Conservation (phyloP, 2,797 vertebrate genomes). For the Simalia tracyae region DNA sequence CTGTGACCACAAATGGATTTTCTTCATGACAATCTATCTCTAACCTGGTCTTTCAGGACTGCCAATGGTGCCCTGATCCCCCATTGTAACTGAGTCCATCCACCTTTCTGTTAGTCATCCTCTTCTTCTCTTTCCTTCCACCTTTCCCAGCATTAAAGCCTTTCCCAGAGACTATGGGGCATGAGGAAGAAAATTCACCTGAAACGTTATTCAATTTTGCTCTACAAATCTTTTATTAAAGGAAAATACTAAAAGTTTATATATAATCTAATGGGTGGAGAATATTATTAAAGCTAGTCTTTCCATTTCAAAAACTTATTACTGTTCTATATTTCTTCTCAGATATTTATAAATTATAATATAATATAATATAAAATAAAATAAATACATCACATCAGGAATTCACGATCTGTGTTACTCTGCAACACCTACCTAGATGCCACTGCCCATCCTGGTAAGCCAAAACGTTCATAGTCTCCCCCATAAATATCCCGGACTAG, state of each 20-base stretch:
- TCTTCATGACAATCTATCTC: background rate
- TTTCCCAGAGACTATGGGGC: background rate
- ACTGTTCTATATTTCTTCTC: background rate
- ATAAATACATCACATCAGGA: background rate
- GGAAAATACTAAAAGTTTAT: background rate
- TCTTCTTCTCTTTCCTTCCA: background rate
- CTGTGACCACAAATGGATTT: background rate
- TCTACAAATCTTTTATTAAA: background rate
- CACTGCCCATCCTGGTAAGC: constrained; percentile 85
- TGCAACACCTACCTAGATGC: constrained; percentile 83
- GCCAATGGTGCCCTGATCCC: background rate
- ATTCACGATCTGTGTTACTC: background rate
- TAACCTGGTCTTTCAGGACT: background rate
- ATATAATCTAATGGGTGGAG: background rate
- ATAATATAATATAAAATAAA: background rate
- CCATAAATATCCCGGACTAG: constrained; percentile 88
- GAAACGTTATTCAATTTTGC: background rate
- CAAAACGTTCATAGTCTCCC: constrained; percentile 86
- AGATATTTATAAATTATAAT: background rate
- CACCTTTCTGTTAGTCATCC: background rate
- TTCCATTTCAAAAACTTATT: background rate
- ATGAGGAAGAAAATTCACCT: background rate
- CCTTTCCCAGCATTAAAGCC: background rate
- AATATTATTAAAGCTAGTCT: background rate
- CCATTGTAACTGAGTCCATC: background rate